These are phyloP conservation scores for Danio aesculapii DNA, from an alignment of 2,797 vertebrate species.

Conservation along the genomic window DNA sequence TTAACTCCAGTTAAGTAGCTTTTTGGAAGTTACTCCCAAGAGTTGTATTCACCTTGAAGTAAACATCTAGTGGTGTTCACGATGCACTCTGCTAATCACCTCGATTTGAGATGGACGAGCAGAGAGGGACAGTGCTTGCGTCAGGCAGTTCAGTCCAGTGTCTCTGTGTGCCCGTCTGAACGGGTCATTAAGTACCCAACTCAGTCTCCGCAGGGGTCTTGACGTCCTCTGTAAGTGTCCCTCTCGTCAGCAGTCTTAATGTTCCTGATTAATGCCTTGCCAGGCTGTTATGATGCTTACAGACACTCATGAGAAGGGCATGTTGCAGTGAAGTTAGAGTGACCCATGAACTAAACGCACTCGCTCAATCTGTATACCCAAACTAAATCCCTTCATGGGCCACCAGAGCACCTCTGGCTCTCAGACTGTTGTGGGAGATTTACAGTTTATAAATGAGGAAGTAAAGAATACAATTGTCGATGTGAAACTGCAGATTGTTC, in stretches of 20 bases:
- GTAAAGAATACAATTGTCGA: constrained; percentile 7
- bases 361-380: neutral
- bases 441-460: neutral
- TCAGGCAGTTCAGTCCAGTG: constrained; percentile 21
- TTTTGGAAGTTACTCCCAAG: constrained; percentile 1
- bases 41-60: constrained; percentile 9
- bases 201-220: constrained; percentile 23
- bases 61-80: constrained; percentile 28
- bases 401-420: neutral
- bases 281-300: constrained; percentile 45
- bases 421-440: neutral
- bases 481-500: constrained; percentile 19
- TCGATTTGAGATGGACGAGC: constrained; percentile 33
- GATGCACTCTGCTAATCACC: constrained; percentile 48
- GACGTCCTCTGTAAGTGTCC: constrained; percentile 45
- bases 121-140: neutral
- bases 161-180: constrained; percentile 22
- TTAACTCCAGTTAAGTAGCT: neutral
- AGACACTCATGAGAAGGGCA: constrained; percentile 55
- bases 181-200: constrained; percentile 48
- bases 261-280: constrained; percentile 66
- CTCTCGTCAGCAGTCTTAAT: constrained; percentile 61
- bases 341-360: neutral
- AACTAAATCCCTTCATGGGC: neutral
- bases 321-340: constrained; percentile 27